Base-by-base conservation (phyloP, 2,888 invertebrate genomes). In the Caenorhabditis becei region DNA sequence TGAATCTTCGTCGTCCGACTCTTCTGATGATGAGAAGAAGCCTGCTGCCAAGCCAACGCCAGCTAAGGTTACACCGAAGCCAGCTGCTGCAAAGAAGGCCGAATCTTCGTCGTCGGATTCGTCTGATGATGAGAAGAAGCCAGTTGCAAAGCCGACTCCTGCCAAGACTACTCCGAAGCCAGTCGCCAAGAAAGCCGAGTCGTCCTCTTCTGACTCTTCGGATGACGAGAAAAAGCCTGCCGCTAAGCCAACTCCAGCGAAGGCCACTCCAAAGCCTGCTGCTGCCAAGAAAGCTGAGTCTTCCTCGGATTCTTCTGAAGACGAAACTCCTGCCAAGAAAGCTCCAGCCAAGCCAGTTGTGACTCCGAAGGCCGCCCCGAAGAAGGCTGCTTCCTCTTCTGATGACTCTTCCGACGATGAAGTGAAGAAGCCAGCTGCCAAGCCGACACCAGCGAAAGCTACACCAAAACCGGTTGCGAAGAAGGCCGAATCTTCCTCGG, bases 371-470 rank as follows among this genome's bases (percentile, higher is more conserved):
- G 49, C 74, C 32, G 63, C 66, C 4, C 62, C 70, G 14, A 86
- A 86, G 74, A 82, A 83, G 51, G 70, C 81, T 26, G 80, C 69
- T 11, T 77, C 78, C 0, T 82, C 81, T 1, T 62, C 62, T 14
- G 75, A 72, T 35, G 79, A 80, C 41, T 72, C 77, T 10, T 77
- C 78, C 2, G 83, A 81, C 10, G 85, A 82, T 20, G 85, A 84
- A 18, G 58, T n/a, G n/a, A n/a, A n/a, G n/a, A n/a, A n/a, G n/a
- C n/a, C 14, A 49, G 47, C 56, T 16, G 28, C 56, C 0, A 72
- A 79, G 63, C 37, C 58, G 24, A 77, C 65, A 14, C 77, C 72
- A 67, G 56, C 56, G 1, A 61, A 72, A n/a, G 23, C 41, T 0
- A 67, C 67, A n/a, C 69, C 69, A 20, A n/a, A n/a, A n/a, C n/a